Evolutionary conservation across 2,113 vertebrate species (phyloP).

Genomic region (pig (Sus scrofa)): T2T-Sscrofa CM000812.6:51290001-51290500

Average conservation of each 20-base stretch:
- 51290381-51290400: neutral
- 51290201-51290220: neutral
- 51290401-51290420: neutral
- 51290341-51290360: too few species aligned
- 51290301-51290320: neutral
- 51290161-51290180: neutral
- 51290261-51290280: too few species aligned
- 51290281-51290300: neutral
- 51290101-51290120: neutral
- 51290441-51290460: neutral
- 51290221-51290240: too few species aligned
- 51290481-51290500: neutral
- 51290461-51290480: fast-evolving
- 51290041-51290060: neutral
- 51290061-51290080: neutral
- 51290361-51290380: neutral
- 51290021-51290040: neutral
- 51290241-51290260: too few species aligned
- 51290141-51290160: neutral
- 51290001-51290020: neutral
- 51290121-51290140: neutral
- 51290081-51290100: neutral
- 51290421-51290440: neutral
- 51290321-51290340: neutral
- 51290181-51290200: neutral